Evolutionary conservation across 2,113 vertebrate species (phyloP).

Genomic region (Coptodon bakossiorum): DNA sequence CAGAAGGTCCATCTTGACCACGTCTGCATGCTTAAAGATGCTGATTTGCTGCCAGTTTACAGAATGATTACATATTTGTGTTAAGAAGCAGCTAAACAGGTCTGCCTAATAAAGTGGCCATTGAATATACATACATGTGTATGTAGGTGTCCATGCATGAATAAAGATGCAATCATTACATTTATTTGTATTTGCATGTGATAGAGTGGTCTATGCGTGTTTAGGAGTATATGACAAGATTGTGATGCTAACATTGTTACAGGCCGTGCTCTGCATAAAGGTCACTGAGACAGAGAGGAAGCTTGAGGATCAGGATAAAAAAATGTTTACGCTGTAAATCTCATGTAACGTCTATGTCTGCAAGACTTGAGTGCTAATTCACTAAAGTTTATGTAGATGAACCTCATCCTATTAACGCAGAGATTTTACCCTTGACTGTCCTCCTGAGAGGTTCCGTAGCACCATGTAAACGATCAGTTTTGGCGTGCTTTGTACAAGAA

Average conservation of each 20-base stretch:
- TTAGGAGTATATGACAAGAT: neutral
- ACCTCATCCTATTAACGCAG: conserved; percentile 25
- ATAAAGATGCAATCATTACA: conserved; percentile 16
- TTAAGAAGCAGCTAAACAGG: conserved; percentile 1
- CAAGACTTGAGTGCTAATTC: conserved; percentile 17
- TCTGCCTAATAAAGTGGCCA: conserved; percentile 49
- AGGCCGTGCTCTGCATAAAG: neutral
- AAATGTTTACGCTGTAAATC: conserved; percentile 4
- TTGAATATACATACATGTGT: neutral
- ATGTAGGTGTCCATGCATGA: conserved; percentile 13
- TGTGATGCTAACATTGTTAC: neutral
- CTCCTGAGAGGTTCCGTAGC: neutral
- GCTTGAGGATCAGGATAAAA: neutral
- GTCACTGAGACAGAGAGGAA: conserved; percentile 4
- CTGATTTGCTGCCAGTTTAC: neutral
- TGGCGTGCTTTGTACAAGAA: neutral
- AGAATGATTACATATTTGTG: neutral
- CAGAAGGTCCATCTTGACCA: neutral
- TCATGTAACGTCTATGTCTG: neutral
- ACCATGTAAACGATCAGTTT: conserved; percentile 19
- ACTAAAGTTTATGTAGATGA: conserved; percentile 21
- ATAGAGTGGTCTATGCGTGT: neutral
- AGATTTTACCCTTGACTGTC: conserved; percentile 33
- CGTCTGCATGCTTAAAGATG: neutral
- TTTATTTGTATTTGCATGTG: conserved; percentile 18